These are phyloP conservation scores for Dromas ardeola DNA, from an alignment of 2,113 vertebrate genomes.

Conservation along the genomic window DNA sequence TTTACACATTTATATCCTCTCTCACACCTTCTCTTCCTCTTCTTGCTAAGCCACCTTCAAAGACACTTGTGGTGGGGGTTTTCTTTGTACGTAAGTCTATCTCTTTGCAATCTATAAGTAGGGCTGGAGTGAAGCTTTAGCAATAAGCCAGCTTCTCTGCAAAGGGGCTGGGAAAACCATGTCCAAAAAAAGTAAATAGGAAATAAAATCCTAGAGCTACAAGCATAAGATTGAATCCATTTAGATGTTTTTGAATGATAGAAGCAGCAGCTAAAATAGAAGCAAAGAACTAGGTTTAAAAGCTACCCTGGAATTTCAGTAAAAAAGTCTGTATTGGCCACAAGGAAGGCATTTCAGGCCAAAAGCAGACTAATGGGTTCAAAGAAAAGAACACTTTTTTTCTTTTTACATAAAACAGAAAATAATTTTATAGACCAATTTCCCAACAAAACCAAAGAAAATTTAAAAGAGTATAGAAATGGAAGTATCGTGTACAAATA, in stretches of 20 bases:
- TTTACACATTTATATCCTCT: background rate
- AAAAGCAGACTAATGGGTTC: background rate
- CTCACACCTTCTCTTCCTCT: background rate
- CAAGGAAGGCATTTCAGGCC: background rate
- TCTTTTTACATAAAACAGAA: background rate
- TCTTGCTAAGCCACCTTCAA: background rate
- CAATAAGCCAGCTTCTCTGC: background rate
- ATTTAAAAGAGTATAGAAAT: background rate
- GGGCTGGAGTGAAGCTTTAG: background rate
- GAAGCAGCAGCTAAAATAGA: background rate
- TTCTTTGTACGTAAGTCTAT: background rate
- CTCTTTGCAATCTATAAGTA: background rate
- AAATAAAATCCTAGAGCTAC: background rate
- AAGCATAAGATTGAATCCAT: background rate
- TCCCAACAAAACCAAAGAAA: background rate
- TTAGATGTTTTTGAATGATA: background rate
- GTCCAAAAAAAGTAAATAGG: background rate
- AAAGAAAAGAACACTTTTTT: background rate
- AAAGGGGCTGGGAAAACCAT: background rate
- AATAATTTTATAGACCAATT: background rate
- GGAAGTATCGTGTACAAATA: background rate
- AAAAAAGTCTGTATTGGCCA: background rate
- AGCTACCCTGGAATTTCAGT: background rate
- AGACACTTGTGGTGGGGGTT: background rate
- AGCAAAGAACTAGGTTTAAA: background rate